Base-by-base conservation (phyloP, 2,888 invertebrate genomes). In the Netelia inedita region DNA sequence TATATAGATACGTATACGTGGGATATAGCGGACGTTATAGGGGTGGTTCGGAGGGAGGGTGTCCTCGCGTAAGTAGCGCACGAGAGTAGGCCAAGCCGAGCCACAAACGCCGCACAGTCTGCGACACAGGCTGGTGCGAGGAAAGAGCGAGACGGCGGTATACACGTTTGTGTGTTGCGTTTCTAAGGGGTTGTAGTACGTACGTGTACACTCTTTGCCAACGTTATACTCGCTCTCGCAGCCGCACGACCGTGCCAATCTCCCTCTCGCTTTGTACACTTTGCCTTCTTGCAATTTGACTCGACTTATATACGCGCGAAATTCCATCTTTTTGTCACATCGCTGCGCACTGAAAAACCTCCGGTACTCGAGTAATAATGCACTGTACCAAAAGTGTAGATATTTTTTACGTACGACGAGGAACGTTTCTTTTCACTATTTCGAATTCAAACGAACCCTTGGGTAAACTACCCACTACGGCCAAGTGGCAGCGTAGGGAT, bases 61-160 rank as follows among this genome's bases (percentile, higher is more conserved):
- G 84, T 81, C 84, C 84, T 84, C 81, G 84, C 43, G 35, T 69
- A 84, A 84, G 81, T 84, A 81, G 84, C 78, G 76, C 84, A 84
- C 78, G 73, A 69, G 84, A 84, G 84, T 84, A 84, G 84, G 84
- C 81, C 84, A 84, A 81, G 69, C 81, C 72, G 28, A 81, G 81
- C 69, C 73, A 53, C 28, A 41, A 81, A 81, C 81, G 84, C 73
- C 84, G 73, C 84, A 78, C 76, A 73, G 84, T 80, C 84, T 84
- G 78, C 69, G 73, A 61, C 78, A 78, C 78, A 78, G 16, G 50
- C 46, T 41, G 57, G 21, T 19, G 21, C 69, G 46, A 46, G 79
- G n/a, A 65, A 59, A 50, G 68, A 61, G 46, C 21, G 63, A 63
- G 53, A 63, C 43, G 23, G 46, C 61, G 6, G 14, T 10, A 43